Base-by-base conservation (phyloP, 2,113 vertebrate species). In the Micromys minutus region DNA sequence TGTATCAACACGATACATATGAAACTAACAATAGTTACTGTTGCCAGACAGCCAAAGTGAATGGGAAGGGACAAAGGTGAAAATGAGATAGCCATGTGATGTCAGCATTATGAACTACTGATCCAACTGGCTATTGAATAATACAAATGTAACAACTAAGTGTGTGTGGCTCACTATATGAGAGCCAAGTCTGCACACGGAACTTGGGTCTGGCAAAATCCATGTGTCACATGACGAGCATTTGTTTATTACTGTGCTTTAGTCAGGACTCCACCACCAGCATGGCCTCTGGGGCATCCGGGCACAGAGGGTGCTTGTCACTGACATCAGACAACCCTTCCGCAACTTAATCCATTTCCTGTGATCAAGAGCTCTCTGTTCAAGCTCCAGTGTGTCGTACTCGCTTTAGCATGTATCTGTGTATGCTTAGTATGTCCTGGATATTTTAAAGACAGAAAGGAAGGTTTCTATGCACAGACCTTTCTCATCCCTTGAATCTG, bases 401-500 rank as follows among this genome's bases (percentile, higher is more conserved):
- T 92, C 63, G n/a, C 63, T 36, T 39, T 17, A 13, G 21, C 31
- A 42, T n/a, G n/a, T n/a, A n/a, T 74, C 65, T 52, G 45, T 75
- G 71, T 5, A 42, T 39, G 52, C 71, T 63, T 10, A n/a, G 42
- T n/a, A n/a, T 39, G 47, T 87, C 52, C 79, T 81, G 69, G 45
- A 67, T 67, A 87, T 69, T n/a, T 57, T 24, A 26, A 42, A 72
- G 39, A 65, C 9, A 67, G 13, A 75, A 17, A 22, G 42, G 11
- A 59, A 50, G 59, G 13, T 74, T 94, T 29, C 52, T 29, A 34
- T 47, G 77, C 24, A 31, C 21, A 75, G 84, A n/a, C 76, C 31
- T 65, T 75, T 93, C 74, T 93, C 55, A 34, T 31, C 55, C 69
- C 89, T 91, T 74, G n/a, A 91, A 34, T n/a, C 89, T 89, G 85